A percentile compares a stretch with the other conserved stretches of the same genome.
These are phyloP conservation scores for Pogonognathellus flavescens DNA, from an alignment of 1,140 invertebrate genomes.

Conservation along the genomic window DNA sequence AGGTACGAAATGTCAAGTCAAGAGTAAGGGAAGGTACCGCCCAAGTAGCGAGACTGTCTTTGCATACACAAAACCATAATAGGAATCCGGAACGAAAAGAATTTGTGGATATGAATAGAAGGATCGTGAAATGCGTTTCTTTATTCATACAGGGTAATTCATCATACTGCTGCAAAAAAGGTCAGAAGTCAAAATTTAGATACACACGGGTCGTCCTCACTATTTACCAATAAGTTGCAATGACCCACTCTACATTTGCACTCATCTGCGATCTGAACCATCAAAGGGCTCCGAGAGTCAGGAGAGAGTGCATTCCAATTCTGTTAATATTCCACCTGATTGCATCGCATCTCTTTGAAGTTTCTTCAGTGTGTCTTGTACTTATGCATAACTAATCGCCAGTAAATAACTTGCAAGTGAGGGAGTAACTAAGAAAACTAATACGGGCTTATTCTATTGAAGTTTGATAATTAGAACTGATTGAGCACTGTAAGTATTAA, in stretches of 20 bases:
- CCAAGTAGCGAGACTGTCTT: neutral
- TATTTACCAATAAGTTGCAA: slow-evolving; percentile 5
- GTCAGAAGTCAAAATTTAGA: slow-evolving; percentile 36
- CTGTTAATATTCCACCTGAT: too few species aligned
- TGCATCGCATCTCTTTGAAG: too few species aligned
- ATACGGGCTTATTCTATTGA: too few species aligned
- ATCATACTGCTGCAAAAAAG: neutral
- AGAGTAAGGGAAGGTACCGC: neutral
- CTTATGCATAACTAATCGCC: too few species aligned
- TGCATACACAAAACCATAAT: slow-evolving; percentile 14
- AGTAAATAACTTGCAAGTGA: too few species aligned
- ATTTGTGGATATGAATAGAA: too few species aligned
- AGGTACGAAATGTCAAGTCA: neutral
- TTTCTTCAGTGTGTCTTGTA: too few species aligned
- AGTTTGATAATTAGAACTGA: too few species aligned
- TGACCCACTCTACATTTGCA: slow-evolving; percentile 17
- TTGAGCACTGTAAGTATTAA: too few species aligned
- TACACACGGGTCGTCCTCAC: slow-evolving; percentile 2
- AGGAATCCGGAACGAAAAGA: neutral
- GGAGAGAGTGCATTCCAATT: too few species aligned
- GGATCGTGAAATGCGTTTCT: neutral
- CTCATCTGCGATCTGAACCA: neutral
- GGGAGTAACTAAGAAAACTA: too few species aligned
- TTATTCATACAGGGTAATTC: too few species aligned
- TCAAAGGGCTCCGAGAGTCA: neutral